These are phyloP conservation scores for Tiaroga cobitis DNA, from an alignment of 2,797 vertebrate genomes.

Conservation along the genomic window DNA sequence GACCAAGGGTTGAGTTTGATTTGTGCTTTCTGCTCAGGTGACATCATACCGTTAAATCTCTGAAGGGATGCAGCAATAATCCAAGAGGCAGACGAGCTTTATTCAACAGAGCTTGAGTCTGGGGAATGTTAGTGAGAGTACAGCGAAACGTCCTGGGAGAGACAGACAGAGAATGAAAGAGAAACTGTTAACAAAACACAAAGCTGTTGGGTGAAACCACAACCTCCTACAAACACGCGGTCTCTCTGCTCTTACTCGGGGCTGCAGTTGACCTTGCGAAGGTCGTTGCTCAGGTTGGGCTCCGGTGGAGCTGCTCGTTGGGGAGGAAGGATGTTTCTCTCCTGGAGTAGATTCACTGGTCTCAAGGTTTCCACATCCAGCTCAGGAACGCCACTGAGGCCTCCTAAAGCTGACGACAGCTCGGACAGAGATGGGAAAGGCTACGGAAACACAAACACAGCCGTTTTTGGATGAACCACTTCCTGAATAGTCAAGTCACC, in stretches of 20 bases:
- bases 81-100: slow-evolving; percentile 97
- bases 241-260: slow-evolving; percentile 85
- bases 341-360: slow-evolving; percentile 91
- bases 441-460: slow-evolving; percentile 62
- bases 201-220: slow-evolving; percentile 21
- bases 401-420: slow-evolving; percentile 89
- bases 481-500: neutral
- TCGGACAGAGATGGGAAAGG: slow-evolving; percentile 89
- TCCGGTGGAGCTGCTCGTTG: slow-evolving; percentile 84
- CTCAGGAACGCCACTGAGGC: slow-evolving; percentile 88
- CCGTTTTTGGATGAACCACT: neutral
- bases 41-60: slow-evolving; percentile 88
- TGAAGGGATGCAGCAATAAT: slow-evolving; percentile 94
- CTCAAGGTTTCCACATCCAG: slow-evolving; percentile 88
- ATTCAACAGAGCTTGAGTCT: slow-evolving; percentile 93
- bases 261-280: slow-evolving; percentile 94
- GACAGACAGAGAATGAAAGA: neutral
- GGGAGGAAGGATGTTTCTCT: slow-evolving; percentile 88
- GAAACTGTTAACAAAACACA: neutral
- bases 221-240: neutral
- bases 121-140: slow-evolving; percentile 92
- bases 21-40: neutral
- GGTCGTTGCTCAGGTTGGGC: slow-evolving; percentile 91
- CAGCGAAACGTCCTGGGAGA: slow-evolving; percentile 91
- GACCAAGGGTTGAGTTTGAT: neutral